Base-by-base conservation (phyloP, 2,113 vertebrate species). In the Bubalus kerabau region DNA sequence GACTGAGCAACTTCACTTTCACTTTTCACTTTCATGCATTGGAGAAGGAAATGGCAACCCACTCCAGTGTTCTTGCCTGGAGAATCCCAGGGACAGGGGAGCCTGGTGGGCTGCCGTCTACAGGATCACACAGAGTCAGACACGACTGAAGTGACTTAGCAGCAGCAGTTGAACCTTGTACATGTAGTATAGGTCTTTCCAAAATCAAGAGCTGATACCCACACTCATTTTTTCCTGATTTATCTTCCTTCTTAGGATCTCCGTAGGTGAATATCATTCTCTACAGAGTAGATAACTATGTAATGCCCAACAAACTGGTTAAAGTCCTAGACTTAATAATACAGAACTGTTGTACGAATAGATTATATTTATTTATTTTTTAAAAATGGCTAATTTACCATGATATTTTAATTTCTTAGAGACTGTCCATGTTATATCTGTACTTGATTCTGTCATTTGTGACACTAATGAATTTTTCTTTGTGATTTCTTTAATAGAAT, bases 401-500 rank as follows among this genome's bases (percentile, higher is more conserved):
- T 95, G 26, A 56, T 89, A 28, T 91, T 97, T 92, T 87, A 54
- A 80, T 95, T 96, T 96, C n/a, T 80, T 67, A 54, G 30, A 62
- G 28, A 80, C 10, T 84, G 7, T 64, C 71, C 19, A 40, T 60
- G 40, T 62, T 54, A 54, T 19, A 32, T 60, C 21, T 59, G 1
- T 84, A 76, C 76, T 83, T 84, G 62, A 87, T 95, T 90, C 24
- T 91, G 7, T 84, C 43, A 36, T 94, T 94, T 97, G 62, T 93
- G n/a, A 87, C 17, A 86, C 23, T 21, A 91, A 1, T 19, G 5
- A 87, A 36, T 67, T 12, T 76, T 90, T 92, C 30, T 60, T 64
- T 96, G 56, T 48, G 7, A 43, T 92, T 89, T 93, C 48, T 95
- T 67, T 93, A 89, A 30, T 67, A 87, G 43, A 74, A 91, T 93